These are phyloP conservation scores for Aplidium turbinatum DNA, from an alignment of 23 tunicate genomes.

Conservation along the genomic window DNA sequence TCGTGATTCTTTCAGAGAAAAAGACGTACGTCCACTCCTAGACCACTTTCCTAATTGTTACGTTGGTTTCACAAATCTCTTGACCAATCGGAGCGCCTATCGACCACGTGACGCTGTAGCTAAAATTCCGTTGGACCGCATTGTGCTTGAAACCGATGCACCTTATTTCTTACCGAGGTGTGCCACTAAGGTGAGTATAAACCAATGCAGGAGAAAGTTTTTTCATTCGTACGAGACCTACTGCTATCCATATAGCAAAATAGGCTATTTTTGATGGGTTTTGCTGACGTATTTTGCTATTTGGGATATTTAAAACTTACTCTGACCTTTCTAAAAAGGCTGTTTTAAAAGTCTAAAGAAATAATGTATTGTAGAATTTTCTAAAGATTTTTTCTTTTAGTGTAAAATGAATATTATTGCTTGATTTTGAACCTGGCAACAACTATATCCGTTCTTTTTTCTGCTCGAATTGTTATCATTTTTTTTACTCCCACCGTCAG, in stretches of 20 bases:
- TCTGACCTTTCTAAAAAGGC: too few species aligned
- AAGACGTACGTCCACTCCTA: slow-evolving; percentile 36
- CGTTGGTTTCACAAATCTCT: slow-evolving; percentile 71
- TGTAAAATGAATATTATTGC: too few species aligned
- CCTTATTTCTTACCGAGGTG: slow-evolving; percentile 70
- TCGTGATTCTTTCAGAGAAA: slow-evolving; percentile 47
- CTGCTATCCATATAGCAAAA: too few species aligned
- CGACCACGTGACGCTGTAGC: slow-evolving; percentile 61
- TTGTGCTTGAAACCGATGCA: slow-evolving; percentile 65
- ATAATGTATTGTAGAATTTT: too few species aligned
- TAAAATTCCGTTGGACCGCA: slow-evolving; percentile 57
- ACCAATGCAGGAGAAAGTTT: not conserved
- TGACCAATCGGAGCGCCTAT: slow-evolving; percentile 60
- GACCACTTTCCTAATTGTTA: slow-evolving; percentile 64
- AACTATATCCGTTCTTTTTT: too few species aligned
- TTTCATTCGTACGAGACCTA: too few species aligned
- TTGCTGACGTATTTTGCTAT: too few species aligned
- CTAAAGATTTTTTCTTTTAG: too few species aligned
- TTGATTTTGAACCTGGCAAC: too few species aligned
- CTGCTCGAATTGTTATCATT: not conserved
- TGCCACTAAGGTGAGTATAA: slow-evolving; percentile 35
- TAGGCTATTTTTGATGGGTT: too few species aligned
- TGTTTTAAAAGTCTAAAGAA: too few species aligned
- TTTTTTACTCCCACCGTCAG: not conserved
- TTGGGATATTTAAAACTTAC: too few species aligned